phyloP scores from a whole-genome alignment of 2,113 vertebrate species.

The Daphoenositta chrysoptera region DNA sequence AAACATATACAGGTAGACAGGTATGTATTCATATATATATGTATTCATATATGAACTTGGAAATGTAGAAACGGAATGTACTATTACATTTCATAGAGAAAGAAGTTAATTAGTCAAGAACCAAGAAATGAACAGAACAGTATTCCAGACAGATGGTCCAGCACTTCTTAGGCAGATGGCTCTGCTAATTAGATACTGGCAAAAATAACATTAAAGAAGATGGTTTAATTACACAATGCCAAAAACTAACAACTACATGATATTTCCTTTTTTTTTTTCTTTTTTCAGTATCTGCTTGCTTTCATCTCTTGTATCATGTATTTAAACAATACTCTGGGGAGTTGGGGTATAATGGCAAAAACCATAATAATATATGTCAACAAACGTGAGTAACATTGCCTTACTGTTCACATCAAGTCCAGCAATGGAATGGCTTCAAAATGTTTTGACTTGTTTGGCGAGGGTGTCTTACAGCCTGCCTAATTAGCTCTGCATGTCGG shows the following conservation, averaged over 20 bases:
- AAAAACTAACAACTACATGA: slow-evolving; percentile 66
- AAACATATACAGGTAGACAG: background rate
- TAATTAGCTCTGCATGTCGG: background rate
- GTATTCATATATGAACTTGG: background rate
- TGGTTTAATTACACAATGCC: slow-evolving; percentile 72
- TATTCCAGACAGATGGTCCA: slow-evolving; percentile 74
- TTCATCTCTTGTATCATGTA: slow-evolving; percentile 34
- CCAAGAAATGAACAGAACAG: slow-evolving; percentile 63
- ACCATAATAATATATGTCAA: slow-evolving; percentile 3
- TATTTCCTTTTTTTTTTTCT: slow-evolving; percentile 5
- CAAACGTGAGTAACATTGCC: background rate
- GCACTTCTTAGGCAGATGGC: slow-evolving; percentile 72
- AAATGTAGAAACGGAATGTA: slow-evolving; percentile 45
- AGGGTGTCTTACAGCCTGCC: background rate
- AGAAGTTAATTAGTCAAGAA: slow-evolving; percentile 66
- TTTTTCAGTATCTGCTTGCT: slow-evolving; percentile 49
- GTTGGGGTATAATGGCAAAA: background rate
- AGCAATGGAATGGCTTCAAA: background rate
- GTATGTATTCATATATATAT: background rate
- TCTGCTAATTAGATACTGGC: slow-evolving; percentile 76
- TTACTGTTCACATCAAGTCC: background rate
- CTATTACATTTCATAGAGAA: slow-evolving; percentile 22
- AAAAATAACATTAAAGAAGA: slow-evolving; percentile 70
- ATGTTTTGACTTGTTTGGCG: background rate
- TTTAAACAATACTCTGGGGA: slow-evolving; percentile 35